Evolutionary conservation across 2,797 vertebrate genomes (phyloP), one percentile per base, ranked within the genome.

Genomic region (Sebastes cheni): DNA sequence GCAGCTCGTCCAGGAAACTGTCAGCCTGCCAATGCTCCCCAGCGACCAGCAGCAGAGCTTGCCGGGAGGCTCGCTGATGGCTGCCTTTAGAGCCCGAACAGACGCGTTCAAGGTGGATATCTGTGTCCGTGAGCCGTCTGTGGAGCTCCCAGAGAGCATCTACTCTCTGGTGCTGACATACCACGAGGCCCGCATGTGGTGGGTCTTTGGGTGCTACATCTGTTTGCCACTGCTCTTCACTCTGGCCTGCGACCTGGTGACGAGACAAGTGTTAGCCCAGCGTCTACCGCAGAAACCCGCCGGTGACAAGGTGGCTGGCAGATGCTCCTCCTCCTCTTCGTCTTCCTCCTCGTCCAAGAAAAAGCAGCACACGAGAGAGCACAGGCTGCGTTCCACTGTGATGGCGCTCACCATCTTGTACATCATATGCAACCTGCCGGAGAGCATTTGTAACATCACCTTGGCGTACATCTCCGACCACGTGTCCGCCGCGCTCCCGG

Each of bases 121-220:
- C 0, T 99, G 98, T n/a, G 58, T 95, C 70, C 96, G 97, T 67
- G 95, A 96, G 67, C 97, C 98, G 1, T 96, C 96, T 0, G 65
- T 78, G 59, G 89, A 91, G 12, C 95, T 98, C 39, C 97, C 98
- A 0, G 97, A 97, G 80, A 93, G 95, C 0, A 42, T 99, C 74
- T 97, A 97, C 88, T 96, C 97, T 0, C 94, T 99, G 91, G 96
- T 97, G 83, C 94, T 99, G 80, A 99, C 98, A 34, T 99, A 99
- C 90, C 97, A 98, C 30, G 95, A 98, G 0, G 97, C 98, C 1
- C 96, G 98, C 1, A 96, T 95, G 94, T 99, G 98, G 98, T 99
- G 98, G 98, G 95, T 96, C 82, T 97, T 99, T 0, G 98, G 98
- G 7, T 99, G 98, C 92, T 99, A 98, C 92, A 96, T 99, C 88